Conservation (phyloP, 2,113 vertebrate species). For the Cebidichthys violaceus region DNA sequence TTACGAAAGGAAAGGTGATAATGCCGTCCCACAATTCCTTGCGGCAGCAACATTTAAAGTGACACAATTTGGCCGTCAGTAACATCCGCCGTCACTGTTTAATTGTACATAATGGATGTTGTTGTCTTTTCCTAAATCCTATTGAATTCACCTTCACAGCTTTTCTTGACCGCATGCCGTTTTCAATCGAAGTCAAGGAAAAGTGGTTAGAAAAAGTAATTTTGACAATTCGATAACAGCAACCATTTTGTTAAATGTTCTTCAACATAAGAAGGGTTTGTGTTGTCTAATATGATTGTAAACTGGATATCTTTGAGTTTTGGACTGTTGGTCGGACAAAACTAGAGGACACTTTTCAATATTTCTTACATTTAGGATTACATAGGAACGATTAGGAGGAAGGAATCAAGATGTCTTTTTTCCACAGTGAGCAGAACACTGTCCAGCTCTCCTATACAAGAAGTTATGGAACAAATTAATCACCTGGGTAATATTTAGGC, state of each 20-base stretch:
- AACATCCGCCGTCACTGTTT: not conserved
- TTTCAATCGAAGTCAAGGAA: too few relatives aligned
- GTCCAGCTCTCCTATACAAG: not conserved
- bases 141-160: not conserved
- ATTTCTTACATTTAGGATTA: not conserved
- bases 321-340: not conserved
- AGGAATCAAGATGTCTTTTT: not conserved
- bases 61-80: too few relatives aligned
- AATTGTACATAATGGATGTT: not conserved
- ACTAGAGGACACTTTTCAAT: not conserved
- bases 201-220: too few relatives aligned
- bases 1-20: too few relatives aligned
- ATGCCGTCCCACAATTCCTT: too few relatives aligned
- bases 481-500: not conserved
- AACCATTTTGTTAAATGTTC: not conserved
- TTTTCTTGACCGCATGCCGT: not conserved
- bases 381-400: not conserved
- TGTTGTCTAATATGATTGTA: not conserved
- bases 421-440: not conserved
- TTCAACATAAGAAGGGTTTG: not conserved
- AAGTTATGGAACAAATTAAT: not conserved
- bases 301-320: not conserved
- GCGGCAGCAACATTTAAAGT: too few relatives aligned
- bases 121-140: not conserved
- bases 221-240: not conserved